Evolutionary conservation across 2,888 invertebrate genomes (phyloP).

Genomic region (Rhagonycha lutea): DNA sequence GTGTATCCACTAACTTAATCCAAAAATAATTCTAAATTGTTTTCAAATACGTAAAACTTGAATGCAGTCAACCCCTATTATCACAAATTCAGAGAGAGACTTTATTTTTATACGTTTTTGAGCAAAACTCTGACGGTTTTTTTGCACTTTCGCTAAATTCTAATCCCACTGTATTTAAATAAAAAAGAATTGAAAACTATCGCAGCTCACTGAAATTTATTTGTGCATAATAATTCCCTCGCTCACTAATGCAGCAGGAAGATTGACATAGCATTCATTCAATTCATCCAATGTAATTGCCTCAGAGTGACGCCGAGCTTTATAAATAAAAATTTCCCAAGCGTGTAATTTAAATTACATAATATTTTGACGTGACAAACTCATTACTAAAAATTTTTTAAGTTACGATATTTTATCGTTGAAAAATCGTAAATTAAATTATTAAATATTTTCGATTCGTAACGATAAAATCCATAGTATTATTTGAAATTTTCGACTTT

Average conservation of each 20-base stretch:
- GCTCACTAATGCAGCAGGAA: neutral
- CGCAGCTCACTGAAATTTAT: neutral
- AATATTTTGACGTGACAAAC: constrained; percentile 6
- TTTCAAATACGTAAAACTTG: neutral
- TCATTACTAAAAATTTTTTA: neutral
- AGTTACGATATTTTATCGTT: neutral
- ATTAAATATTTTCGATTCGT: neutral
- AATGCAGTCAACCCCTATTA: neutral
- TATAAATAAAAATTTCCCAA: constrained; percentile 5
- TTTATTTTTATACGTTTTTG: neutral
- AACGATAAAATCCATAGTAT: neutral
- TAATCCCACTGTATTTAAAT: neutral
- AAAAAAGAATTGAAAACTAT: neutral
- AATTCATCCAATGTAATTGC: constrained; percentile 6
- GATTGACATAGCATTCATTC: constrained; percentile 11
- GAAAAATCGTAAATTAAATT: neutral
- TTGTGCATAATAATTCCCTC: neutral
- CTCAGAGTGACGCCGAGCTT: neutral
- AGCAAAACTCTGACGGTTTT: neutral
- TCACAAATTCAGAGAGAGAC: neutral
- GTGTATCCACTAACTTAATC: constrained; percentile 21
- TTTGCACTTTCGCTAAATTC: neutral
- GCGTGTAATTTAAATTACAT: constrained; percentile 12
- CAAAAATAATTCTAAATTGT: constrained; percentile 16
- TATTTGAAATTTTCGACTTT: neutral